Conservation (phyloP, 2,888 invertebrate species). For the Amphipoea oculea region DNA sequence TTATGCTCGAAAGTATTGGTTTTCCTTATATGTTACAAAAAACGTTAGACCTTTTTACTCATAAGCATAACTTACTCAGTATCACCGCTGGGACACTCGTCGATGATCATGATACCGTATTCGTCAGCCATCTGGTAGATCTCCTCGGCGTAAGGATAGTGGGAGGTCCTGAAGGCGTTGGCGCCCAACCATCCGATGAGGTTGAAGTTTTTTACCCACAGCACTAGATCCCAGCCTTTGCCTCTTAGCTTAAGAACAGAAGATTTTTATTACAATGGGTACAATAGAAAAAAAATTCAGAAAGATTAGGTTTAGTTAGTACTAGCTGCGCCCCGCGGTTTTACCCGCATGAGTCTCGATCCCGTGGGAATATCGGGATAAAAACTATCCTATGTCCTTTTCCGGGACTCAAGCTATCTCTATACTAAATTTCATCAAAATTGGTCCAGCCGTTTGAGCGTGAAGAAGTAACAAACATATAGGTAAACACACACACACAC, state of each 20-base stretch:
- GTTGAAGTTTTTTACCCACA: constrained; percentile 97
- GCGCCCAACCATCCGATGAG: constrained; percentile 98
- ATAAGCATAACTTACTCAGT: constrained; percentile 91
- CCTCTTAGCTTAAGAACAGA: constrained; percentile 93
- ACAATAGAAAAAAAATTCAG: background rate
- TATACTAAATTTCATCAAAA: too few species aligned
- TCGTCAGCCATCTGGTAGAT: constrained; percentile 98
- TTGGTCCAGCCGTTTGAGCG: too few species aligned
- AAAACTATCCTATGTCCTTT: too few species aligned
- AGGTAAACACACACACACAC: too few species aligned
- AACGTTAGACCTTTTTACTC: background rate
- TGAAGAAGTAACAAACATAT: too few species aligned
- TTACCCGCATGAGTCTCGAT: too few species aligned
- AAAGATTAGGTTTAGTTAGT: background rate
- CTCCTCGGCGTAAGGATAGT: constrained; percentile 99
- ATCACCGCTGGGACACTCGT: constrained; percentile 98
- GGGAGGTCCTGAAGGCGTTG: constrained; percentile 98
- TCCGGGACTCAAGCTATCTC: too few species aligned
- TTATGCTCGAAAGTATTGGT: background rate
- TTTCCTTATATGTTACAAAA: background rate
- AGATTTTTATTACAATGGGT: background rate
- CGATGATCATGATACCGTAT: constrained; percentile 98
- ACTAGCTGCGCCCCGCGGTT: too few species aligned
- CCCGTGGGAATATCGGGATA: too few species aligned
- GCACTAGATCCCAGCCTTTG: constrained; percentile 97